Evolutionary conservation across 2,888 invertebrate genomes (phyloP), one percentile per base, ranked within the genome.

Genomic region (Tiphia femorata): DNA sequence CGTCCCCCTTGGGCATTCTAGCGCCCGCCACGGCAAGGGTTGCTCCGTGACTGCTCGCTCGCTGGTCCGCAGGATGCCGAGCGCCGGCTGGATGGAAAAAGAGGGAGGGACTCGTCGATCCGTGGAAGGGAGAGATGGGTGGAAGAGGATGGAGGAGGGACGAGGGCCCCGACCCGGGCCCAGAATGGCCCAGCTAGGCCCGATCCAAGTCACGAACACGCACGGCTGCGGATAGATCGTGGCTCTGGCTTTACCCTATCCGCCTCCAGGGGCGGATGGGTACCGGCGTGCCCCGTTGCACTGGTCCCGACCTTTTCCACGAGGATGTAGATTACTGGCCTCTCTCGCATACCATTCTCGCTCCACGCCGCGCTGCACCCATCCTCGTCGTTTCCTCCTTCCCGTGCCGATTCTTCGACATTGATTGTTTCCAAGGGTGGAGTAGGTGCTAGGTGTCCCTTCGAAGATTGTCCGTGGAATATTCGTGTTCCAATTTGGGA

Each of bases 201-300:
- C 67, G 67, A 67, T 60, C 74, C 66, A 60, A 76, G 77, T 77
- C 77, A 77, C 77, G 77, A 77, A 73, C 77, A 77, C 77, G 76
- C 75, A 77, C 70, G 74, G 64, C 65, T 47, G 63, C 63, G 70
- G 67, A 75, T 75, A 73, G 76, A 77, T 76, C 67, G 72, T 67
- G 60, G 53, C 59, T 58, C 62, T 35, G 20, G 37, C 53, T 43
- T 44, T 60, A 47, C 60, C 49, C 60, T 52, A 62, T 48, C 58
- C 67, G 62, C 62, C 70, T 60, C 56, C 67, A 62, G 69, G 69
- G 67, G 64, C 62, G 59, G 62, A 64, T 48, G 62, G 43, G 52
- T 19, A 30, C 20, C 40, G 17, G 19, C 58, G 43, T 37, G 37
- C 29, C 38, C 37, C 25, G 16, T 37, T 49, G 49, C 49, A 27